These are phyloP conservation scores for Nesometra sesokonis DNA, from an alignment of 35 echinoderm and acorn worm species.

Conservation along the genomic window DNA sequence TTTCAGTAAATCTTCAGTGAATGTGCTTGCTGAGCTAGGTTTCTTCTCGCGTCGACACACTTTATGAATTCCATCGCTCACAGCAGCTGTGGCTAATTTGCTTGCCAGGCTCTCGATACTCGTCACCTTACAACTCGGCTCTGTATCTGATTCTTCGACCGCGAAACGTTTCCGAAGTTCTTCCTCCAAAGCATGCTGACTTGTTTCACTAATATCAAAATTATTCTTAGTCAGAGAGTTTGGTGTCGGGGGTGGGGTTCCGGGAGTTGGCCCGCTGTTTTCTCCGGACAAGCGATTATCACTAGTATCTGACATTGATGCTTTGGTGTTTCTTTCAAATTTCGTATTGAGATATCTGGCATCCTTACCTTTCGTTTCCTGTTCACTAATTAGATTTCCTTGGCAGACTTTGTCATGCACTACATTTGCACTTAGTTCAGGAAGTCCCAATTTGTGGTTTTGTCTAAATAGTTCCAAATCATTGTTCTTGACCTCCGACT, in stretches of 20 bases:
- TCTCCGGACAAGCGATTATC: not conserved
- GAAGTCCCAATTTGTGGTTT: not conserved
- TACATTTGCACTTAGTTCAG: not conserved
- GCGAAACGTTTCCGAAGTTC: not conserved
- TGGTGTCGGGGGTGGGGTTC: not conserved
- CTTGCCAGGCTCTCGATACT: not conserved
- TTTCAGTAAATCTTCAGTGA: not conserved
- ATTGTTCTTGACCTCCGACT: not conserved
- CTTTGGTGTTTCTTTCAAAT: not conserved
- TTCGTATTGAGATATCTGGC: not conserved
- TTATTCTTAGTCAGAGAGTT: not conserved
- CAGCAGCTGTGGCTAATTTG: not conserved
- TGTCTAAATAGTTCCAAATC: not conserved
- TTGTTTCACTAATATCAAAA: not conserved
- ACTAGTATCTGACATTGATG: not conserved
- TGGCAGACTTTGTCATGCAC: not conserved
- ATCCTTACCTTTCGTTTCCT: not conserved
- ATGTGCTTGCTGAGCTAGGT: not conserved
- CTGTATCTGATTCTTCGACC: not conserved
- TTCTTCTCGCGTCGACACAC: not conserved
- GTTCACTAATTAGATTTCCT: not conserved
- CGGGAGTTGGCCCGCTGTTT: not conserved
- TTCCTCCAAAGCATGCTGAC: not conserved
- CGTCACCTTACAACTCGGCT: not conserved
- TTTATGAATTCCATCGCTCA: not conserved